Evolutionary conservation across 2,797 vertebrate genomes (phyloP).

Genomic region (Sebastes miniatus): DNA sequence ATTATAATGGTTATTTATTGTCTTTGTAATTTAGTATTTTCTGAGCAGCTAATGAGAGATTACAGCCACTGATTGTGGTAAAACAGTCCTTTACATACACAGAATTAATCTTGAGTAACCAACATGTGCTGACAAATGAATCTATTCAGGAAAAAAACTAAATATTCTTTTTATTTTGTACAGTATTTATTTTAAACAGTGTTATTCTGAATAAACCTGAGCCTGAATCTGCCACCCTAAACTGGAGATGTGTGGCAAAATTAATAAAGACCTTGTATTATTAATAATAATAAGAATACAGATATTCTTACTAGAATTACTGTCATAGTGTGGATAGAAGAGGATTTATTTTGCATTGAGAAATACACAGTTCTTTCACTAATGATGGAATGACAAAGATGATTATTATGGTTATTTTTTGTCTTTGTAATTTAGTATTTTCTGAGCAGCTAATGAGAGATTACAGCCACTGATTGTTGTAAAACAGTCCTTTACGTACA

Average conservation of each 20-base stretch:
- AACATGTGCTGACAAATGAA: too few species aligned
- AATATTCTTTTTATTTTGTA: too few species aligned
- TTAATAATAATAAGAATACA: not conserved
- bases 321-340: too few species aligned
- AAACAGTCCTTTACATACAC: not conserved
- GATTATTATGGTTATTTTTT: not conserved
- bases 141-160: not conserved
- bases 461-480: not conserved
- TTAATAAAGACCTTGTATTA: too few species aligned
- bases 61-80: not conserved
- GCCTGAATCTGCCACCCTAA: constrained; percentile 85
- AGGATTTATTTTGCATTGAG: too few species aligned
- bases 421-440: not conserved
- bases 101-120: not conserved
- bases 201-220: constrained; percentile 37
- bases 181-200: too few species aligned
- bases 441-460: not conserved
- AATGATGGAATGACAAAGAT: too few species aligned
- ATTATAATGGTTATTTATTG: not conserved
- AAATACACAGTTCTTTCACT: too few species aligned
- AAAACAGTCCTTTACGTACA: not conserved
- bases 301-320: not conserved
- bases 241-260: not conserved
- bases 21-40: not conserved
- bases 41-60: not conserved